Evolutionary conservation across 1,140 invertebrate species (phyloP), one percentile per base, ranked within the genome.

Genomic region (Calosoma granatense): DNA sequence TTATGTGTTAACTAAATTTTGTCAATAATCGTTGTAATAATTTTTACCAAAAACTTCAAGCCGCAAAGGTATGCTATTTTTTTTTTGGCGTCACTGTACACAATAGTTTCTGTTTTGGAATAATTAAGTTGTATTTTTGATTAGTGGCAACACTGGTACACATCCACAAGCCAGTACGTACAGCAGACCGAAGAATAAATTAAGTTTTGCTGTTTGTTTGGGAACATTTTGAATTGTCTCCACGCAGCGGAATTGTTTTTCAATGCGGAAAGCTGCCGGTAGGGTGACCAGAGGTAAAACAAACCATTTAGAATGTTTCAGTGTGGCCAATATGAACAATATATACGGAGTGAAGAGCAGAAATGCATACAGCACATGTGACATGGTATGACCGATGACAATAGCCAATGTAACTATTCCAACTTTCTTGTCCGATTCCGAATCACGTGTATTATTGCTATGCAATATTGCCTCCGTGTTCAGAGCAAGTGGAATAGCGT

Each of bases 391-490:
- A 14, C 94, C 94, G 63, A 97, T 86, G n/a, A 95, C 71, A 67
- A 97, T 95, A 6, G 94, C 92, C 60, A 97, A 71, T 3, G 94
- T 97, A 0, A 97, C 88, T 60, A 94, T 93, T 39, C 92, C 91
- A 56, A 88, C 92, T 66, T 81, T 81, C 53, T 81, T 83, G 67
- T 96, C 93, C 59, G 80, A 84, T 58, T 92, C 90, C 61, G 90
- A 79, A 74, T 97, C 93, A 59, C 93, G 79, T 1, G 92, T 93
- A 70, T 97, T 97, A 64, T 97, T 97, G 64, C 89, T 91, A 69
- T 97, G 94, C 51, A 97, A 75, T 65, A 97, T 95, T 20, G 93
- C 93, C 71, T 96, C 94, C 9, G 93, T 94, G 64, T 96, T 97
- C 1, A 97, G 73, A 4, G 94, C 93, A 59, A 97, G 70, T 9